Conservation (phyloP, 2,888 invertebrate species). For the Stenolophus ochropezus region DNA sequence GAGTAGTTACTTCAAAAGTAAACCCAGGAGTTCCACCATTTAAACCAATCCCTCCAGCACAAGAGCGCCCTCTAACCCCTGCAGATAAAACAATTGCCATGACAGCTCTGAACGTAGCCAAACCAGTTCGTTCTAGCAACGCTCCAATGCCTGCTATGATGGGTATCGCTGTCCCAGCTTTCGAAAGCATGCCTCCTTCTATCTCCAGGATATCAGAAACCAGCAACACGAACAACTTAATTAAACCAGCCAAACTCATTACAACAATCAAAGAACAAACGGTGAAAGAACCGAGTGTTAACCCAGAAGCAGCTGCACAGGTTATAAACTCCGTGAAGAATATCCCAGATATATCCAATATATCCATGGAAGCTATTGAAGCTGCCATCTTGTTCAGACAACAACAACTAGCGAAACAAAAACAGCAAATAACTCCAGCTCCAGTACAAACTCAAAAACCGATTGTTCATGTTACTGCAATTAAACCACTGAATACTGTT, state of each 20-base stretch:
- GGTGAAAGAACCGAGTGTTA: slow-evolving; percentile 65
- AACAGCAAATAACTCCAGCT: slow-evolving; percentile 71
- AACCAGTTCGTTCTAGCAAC: slow-evolving; percentile 70
- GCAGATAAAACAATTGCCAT: slow-evolving; percentile 13
- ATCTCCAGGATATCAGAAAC: slow-evolving; percentile 75
- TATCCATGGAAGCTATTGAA: slow-evolving; percentile 85
- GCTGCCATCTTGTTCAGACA: slow-evolving; percentile 83
- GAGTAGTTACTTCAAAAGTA: neutral
- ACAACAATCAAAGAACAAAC: neutral
- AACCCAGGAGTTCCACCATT: slow-evolving; percentile 79
- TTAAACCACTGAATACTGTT: slow-evolving; percentile 71
- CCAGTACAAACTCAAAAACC: slow-evolving; percentile 72
- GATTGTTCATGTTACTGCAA: slow-evolving; percentile 72
- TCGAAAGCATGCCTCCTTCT: slow-evolving; percentile 76
- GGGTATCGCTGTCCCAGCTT: slow-evolving; percentile 74
- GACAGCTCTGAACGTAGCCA: slow-evolving; percentile 70
- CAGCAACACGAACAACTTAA: neutral
- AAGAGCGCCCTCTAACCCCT: slow-evolving; percentile 69
- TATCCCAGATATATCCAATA: slow-evolving; percentile 81
- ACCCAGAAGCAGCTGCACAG: slow-evolving; percentile 67
- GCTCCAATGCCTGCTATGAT: slow-evolving; percentile 66
- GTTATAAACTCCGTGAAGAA: slow-evolving; percentile 29
- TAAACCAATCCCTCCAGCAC: slow-evolving; percentile 83
- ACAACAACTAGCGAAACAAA: slow-evolving; percentile 81
- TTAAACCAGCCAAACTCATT: neutral